A percentile compares a stretch with the other conserved stretches of the same genome.
These are phyloP conservation scores for Acomys russatus DNA, from an alignment of 2,797 vertebrate genomes.

Conservation along the genomic window DNA sequence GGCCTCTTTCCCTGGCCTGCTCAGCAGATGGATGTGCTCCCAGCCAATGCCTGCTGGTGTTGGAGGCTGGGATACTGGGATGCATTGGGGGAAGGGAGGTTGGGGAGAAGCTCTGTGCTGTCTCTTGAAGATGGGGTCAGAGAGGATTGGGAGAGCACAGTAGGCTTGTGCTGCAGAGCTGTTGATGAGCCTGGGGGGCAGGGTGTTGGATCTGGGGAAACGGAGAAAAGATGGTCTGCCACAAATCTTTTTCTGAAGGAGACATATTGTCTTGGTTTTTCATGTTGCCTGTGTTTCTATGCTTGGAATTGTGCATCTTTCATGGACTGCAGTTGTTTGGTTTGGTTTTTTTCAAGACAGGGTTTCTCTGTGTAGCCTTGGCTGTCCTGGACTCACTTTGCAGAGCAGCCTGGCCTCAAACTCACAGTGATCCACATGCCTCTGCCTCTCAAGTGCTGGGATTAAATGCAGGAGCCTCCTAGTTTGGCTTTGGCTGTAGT, in stretches of 20 bases:
- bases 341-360: no score
- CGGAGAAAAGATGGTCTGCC: neutral
- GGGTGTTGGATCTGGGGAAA: neutral
- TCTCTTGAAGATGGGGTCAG: neutral
- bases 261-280: neutral
- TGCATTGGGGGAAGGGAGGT: neutral
- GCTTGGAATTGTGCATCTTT: neutral
- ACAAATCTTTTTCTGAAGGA: neutral
- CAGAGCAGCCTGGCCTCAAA: no score
- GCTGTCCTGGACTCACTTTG: no score
- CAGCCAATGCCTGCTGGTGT: neutral
- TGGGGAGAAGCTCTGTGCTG: neutral
- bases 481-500: no score
- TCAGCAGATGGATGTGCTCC: neutral
- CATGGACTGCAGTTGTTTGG: neutral
- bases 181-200: neutral
- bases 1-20: neutral
- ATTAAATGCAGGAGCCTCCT: no score
- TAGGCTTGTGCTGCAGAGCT: neutral
- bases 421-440: no score
- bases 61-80: neutral
- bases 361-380: no score
- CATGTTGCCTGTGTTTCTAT: neutral
- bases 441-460: no score
- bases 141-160: neutral